Evolutionary conservation across 2,113 vertebrate genomes (phyloP).

Genomic region (Alouatta palliata): DNA sequence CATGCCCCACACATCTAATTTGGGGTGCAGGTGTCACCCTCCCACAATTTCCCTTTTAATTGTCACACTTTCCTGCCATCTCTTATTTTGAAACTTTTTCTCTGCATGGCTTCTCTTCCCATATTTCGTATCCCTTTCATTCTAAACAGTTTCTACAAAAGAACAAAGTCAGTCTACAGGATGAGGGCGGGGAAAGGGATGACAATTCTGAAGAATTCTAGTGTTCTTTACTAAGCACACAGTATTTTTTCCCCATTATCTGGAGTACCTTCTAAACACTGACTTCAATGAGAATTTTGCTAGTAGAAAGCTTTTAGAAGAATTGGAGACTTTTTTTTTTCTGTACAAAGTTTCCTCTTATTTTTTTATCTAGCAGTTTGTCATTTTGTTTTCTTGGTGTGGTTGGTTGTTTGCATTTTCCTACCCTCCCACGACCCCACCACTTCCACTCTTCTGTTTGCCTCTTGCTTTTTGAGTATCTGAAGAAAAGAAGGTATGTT

Average conservation of each 20-base stretch:
- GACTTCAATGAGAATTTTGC: neutral
- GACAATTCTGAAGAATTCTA: neutral
- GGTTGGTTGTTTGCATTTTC: neutral
- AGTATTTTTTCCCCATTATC: neutral
- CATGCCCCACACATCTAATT: neutral
- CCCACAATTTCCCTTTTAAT: neutral
- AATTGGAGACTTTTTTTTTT: neutral
- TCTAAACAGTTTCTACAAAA: constrained; percentile 30
- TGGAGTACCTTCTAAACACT: neutral
- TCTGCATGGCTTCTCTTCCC: neutral
- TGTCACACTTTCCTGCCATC: neutral
- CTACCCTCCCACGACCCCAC: neutral
- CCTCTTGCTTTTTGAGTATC: neutral
- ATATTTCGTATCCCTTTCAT: neutral
- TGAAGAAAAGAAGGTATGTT: neutral
- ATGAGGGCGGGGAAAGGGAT: neutral
- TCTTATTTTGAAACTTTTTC: neutral
- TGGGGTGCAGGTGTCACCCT: neutral
- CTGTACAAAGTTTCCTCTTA: neutral
- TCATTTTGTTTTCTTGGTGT: neutral
- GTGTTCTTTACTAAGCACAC: neutral
- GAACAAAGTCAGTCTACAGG: neutral
- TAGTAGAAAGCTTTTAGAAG: neutral
- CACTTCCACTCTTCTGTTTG: no score
- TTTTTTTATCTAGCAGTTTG: neutral